A percentile compares a stretch with the other conserved stretches of the same genome.
Conservation (phyloP, 2,888 invertebrate species). For the Actias luna region DNA sequence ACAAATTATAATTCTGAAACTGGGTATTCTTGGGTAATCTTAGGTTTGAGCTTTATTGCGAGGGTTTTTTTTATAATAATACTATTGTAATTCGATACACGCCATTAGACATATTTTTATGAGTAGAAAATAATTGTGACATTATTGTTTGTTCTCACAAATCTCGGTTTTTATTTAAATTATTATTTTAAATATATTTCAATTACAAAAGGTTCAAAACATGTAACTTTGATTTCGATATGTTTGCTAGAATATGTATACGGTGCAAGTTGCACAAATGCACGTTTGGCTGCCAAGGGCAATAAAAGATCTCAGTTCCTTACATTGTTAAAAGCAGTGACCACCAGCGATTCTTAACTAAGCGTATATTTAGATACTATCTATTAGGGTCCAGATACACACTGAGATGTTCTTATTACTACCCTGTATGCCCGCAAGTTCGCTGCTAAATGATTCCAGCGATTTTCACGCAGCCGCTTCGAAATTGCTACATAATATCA, state of each 20-base stretch:
- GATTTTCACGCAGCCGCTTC: conserved; percentile 32
- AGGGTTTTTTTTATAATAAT: no score
- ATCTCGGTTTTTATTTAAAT: no score
- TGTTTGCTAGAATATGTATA: background rate
- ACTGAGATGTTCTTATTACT: background rate
- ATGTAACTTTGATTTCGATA: no score
- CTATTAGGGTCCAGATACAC: background rate
- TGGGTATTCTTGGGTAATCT: no score
- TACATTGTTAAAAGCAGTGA: background rate
- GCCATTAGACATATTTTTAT: no score
- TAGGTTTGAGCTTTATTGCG: no score
- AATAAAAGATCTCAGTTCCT: background rate
- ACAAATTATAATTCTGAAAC: no score
- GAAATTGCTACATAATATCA: conserved; percentile 43
- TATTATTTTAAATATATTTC: no score
- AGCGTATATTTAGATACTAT: background rate
- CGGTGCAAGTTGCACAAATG: background rate
- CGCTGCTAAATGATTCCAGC: conserved; percentile 37
- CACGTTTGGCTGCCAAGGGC: background rate
- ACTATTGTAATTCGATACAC: no score
- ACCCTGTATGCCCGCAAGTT: conserved; percentile 23
- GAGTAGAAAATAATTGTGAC: no score
- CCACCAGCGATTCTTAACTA: background rate
- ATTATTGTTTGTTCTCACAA: no score
- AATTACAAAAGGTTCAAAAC: no score